Conservation (phyloP, 2,797 vertebrate species). For the Ceyx erithaca region DNA sequence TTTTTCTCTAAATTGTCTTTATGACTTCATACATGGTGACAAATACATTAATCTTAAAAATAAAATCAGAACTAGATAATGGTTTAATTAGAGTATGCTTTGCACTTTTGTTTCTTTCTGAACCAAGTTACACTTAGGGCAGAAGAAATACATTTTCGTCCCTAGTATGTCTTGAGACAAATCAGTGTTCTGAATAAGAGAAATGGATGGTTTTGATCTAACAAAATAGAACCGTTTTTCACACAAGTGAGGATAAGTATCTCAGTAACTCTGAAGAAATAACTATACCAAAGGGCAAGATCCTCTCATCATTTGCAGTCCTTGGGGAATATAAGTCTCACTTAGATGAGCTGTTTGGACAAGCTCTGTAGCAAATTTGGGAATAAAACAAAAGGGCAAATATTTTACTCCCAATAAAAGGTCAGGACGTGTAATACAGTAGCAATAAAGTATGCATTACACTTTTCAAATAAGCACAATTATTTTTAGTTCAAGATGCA, state of each 20-base stretch:
- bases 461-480: neutral
- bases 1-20: neutral
- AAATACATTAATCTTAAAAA: neutral
- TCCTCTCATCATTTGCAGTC: conserved; percentile 25
- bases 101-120: neutral
- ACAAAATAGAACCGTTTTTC: conserved; percentile 34
- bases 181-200: conserved; percentile 13
- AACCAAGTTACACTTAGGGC: neutral
- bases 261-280: conserved; percentile 45
- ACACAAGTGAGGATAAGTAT: neutral
- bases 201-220: conserved; percentile 36
- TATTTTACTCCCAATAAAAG: conserved; percentile 36
- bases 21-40: neutral
- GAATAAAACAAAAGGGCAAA: conserved; percentile 35
- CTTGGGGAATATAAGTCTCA: conserved; percentile 41
- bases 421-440: neutral
- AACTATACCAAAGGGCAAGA: conserved; percentile 46
- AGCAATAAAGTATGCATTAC: conserved; percentile 12
- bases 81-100: neutral
- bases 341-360: conserved; percentile 44
- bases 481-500: conserved; percentile 21
- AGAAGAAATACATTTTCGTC: neutral
- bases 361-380: conserved; percentile 19
- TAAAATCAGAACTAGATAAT: neutral
- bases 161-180: neutral